Base-by-base conservation (phyloP, 2,797 vertebrate genomes). In the Enteromius trimaculatus region DNA sequence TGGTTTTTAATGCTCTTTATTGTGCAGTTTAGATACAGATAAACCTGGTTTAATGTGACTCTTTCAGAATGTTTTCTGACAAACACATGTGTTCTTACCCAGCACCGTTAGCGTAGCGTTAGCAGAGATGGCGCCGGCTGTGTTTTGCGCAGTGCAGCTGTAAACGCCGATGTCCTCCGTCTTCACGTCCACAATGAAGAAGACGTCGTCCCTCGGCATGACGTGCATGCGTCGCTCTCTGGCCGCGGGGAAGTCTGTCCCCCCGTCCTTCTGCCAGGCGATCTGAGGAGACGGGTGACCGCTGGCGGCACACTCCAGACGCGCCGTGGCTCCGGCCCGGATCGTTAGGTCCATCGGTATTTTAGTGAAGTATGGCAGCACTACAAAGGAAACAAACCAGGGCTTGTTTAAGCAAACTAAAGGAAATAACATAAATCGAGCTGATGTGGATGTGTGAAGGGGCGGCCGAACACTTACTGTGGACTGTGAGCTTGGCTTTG, bases 191-290 rank as follows among this genome's bases (percentile, higher is more conserved):
- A 98, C 97, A 0, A 99, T 99, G 85, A 99, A 99, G 90, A 99
- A 99, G 1, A 99, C 97, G 0, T 99, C 97, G 0, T 99, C 98
- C 89, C 98, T 97, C 0, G 98, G 98, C 98, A 99, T 99, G 19
- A 99, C 98, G 0, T 99, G 98, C 98, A 99, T 99, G 3, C 98
- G 95, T 0, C 98, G 95, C 89, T 99, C 97, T 0, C 98, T 95
- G 0, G 98, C 98, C 0, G 98, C 98, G 0, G 98, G 98, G 84
- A 99, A 99, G 91, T 99, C 98, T 0, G 96, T 99, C 82, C 98
- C 98, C 1, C 97, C 98, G 0, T 99, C 98, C 79, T 99, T 99
- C 87, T 99, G 98, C 98, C 98, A 99, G 80, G 98, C 97, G 6
- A 99, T 99, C 93, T 99, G 97, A 0, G 98, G 98, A 6, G 96